Percentiles rank a stretch among this genome's conserved stretches.
Evolutionary conservation across 2,888 invertebrate species (phyloP).

Genomic region (Sclerodermus sp.): DNA sequence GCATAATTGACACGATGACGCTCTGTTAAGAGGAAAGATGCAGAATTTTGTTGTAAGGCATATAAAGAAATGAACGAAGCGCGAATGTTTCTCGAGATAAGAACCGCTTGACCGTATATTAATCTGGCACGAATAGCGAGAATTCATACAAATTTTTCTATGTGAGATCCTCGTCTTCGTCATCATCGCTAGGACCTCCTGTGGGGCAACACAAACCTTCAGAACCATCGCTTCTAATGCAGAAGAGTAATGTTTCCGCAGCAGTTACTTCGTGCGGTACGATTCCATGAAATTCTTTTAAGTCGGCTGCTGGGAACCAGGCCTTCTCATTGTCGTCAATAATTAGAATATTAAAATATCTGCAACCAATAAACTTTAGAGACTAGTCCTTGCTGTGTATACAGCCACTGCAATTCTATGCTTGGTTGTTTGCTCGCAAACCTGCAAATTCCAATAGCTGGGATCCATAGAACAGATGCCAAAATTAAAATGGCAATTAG

Average conservation of each 20-base stretch:
- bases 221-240: slow-evolving; percentile 79
- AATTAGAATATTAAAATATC: slow-evolving; percentile 76
- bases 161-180: slow-evolving; percentile 55
- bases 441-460: slow-evolving; percentile 79
- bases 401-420: background rate
- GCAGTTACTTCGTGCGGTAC: slow-evolving; percentile 80
- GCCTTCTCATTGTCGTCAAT: slow-evolving; percentile 88
- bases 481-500: slow-evolving; percentile 74
- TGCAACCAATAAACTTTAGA: slow-evolving; percentile 45
- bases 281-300: slow-evolving; percentile 87
- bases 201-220: slow-evolving; percentile 83
- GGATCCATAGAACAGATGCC: slow-evolving; percentile 87
- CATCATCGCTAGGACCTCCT: slow-evolving; percentile 63
- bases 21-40: too few species aligned
- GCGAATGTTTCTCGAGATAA: slow-evolving; percentile 14
- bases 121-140: slow-evolving; percentile 21
- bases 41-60: too few species aligned
- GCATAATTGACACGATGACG: slow-evolving; percentile 22
- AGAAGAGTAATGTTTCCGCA: slow-evolving; percentile 78
- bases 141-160: slow-evolving; percentile 28
- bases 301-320: slow-evolving; percentile 88
- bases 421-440: slow-evolving; percentile 49
- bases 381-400: background rate
- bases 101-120: slow-evolving; percentile 20
- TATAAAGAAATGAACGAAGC: too few species aligned